Conservation (phyloP, 2,797 vertebrate species). For the Eleutherodactylus coqui region DNA sequence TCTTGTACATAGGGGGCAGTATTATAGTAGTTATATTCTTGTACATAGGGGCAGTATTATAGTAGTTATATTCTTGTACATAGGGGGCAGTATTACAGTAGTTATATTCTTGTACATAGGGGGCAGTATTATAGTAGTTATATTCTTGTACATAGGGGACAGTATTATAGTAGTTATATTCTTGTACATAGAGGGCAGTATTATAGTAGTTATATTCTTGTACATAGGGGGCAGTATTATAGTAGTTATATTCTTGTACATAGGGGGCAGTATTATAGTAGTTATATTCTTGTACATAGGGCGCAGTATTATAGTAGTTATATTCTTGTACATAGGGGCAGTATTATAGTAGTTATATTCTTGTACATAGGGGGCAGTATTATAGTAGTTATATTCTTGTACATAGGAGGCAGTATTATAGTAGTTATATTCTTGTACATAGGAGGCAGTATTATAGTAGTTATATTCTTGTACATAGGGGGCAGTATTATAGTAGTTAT, state of each 20-base stretch:
- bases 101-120: background rate
- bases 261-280: too few species aligned
- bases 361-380: too few species aligned
- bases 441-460: background rate
- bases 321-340: too few species aligned
- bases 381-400: background rate
- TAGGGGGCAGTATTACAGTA: background rate
- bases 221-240: too few species aligned
- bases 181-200: background rate
- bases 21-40: conserved; percentile 3
- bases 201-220: too few species aligned
- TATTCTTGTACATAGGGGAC: background rate
- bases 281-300: too few species aligned
- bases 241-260: too few species aligned
- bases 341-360: too few species aligned
- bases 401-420: background rate
- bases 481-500: too few species aligned
- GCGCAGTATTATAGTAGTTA: too few species aligned
- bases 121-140: background rate
- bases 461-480: too few species aligned
- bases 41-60: background rate
- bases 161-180: background rate
- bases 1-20: background rate
- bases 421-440: conserved; percentile 1
- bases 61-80: background rate